Conservation (phyloP, 2,888 invertebrate genomes). For the Syritta pipiens region DNA sequence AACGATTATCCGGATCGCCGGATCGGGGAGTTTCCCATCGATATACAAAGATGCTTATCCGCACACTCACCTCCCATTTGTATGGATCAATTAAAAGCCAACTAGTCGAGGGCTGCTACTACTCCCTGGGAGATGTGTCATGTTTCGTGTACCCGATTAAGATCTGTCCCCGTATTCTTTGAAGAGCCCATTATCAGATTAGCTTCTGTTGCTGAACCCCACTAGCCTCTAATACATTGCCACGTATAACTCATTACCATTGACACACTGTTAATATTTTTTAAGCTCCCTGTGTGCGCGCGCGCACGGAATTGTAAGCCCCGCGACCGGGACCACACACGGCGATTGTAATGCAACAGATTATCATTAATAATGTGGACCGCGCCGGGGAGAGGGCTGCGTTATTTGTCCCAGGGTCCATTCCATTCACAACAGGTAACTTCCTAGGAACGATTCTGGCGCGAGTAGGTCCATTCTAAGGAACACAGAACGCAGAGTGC, state of each 20-base stretch:
- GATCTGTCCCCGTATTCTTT: slow-evolving; percentile 59
- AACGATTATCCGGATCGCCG: slow-evolving; percentile 60
- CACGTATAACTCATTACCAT: slow-evolving; percentile 66
- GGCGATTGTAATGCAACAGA: slow-evolving; percentile 64
- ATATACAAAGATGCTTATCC: slow-evolving; percentile 52
- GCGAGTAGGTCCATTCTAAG: slow-evolving; percentile 44
- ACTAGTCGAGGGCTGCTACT: slow-evolving; percentile 49
- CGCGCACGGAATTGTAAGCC: slow-evolving; percentile 26
- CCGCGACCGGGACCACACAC: slow-evolving; percentile 65
- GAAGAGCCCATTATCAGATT: slow-evolving; percentile 77
- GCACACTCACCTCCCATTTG: slow-evolving; percentile 57
- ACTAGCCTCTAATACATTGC: slow-evolving; percentile 37
- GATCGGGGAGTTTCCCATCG: slow-evolving; percentile 57
- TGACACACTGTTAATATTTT: slow-evolving; percentile 67
- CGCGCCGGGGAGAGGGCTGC: too few species aligned
- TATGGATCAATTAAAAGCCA: slow-evolving; percentile 66
- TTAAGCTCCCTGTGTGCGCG: slow-evolving; percentile 55
- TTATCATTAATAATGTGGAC: slow-evolving; percentile 69
- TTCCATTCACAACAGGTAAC: slow-evolving; percentile 64
- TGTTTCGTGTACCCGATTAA: slow-evolving; percentile 61
- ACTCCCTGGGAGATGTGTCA: slow-evolving; percentile 64
- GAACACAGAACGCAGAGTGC: slow-evolving; percentile 49
- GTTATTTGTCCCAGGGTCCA: slow-evolving; percentile 65
- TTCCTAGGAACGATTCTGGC: slow-evolving; percentile 62
- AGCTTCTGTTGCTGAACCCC: slow-evolving; percentile 74